Conservation (phyloP, 2,888 invertebrate genomes). For the Mesoligia furuncula region DNA sequence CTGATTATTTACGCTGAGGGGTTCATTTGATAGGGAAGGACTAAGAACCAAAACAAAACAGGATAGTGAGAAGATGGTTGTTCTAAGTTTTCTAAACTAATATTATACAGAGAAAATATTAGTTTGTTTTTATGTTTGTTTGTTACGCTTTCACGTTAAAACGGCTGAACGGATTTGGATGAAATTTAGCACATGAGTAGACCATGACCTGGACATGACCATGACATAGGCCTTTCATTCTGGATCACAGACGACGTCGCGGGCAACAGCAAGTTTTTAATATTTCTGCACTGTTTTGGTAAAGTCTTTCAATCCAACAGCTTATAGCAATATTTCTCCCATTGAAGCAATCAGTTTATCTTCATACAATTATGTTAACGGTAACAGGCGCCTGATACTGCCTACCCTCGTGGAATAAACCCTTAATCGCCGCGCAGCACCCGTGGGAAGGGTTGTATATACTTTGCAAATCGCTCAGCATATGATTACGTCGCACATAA, state of each 20-base stretch:
- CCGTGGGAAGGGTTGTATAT: conserved; percentile 40
- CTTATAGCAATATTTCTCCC: neutral
- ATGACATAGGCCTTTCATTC: neutral
- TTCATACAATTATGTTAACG: conserved; percentile 12
- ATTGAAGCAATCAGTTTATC: conserved; percentile 30
- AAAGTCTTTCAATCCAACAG: neutral
- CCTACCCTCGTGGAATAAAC: conserved; percentile 34
- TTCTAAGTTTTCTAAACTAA: neutral
- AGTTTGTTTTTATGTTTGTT: neutral
- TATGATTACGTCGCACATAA: conserved; percentile 49
- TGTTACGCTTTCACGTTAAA: neutral
- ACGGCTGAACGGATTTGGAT: neutral
- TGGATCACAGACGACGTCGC: neutral
- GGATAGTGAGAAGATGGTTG: neutral
- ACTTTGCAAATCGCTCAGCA: conserved; percentile 48
- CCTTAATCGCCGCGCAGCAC: conserved; percentile 41
- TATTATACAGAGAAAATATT: neutral
- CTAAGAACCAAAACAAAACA: neutral
- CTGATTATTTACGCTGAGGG: neutral
- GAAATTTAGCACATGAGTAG: neutral
- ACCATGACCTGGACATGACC: neutral
- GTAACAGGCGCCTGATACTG: conserved; percentile 7
- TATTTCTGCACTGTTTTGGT: neutral
- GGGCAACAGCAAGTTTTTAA: neutral
- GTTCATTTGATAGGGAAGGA: neutral